Evolutionary conservation across 2,888 invertebrate species (phyloP).

Genomic region (Chymomyza caudatula): DNA sequence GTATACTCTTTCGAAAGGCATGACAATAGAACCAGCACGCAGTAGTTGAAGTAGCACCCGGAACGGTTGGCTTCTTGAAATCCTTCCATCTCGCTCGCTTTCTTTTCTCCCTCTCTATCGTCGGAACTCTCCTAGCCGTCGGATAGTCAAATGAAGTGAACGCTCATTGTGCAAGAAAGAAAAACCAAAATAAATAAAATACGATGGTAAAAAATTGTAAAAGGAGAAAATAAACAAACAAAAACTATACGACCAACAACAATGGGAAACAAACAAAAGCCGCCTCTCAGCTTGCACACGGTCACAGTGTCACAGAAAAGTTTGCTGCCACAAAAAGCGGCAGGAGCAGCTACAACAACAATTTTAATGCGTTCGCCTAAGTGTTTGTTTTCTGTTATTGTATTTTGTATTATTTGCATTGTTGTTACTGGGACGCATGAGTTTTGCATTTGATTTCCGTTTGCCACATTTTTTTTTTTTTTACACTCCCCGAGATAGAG

Average conservation of each 20-base stretch:
- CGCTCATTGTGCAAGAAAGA: conserved; percentile 29
- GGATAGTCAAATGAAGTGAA: conserved; percentile 69
- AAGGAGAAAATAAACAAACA: conserved; percentile 28
- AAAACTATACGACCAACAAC: conserved; percentile 43
- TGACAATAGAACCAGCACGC: neutral
- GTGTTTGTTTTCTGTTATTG: conserved; percentile 23
- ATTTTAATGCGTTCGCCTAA: conserved; percentile 66
- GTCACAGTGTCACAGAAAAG: conserved; percentile 62
- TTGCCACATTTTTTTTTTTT: conserved; percentile 48
- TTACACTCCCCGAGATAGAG: no score
- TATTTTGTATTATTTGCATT: conserved; percentile 17
- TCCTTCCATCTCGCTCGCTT: neutral
- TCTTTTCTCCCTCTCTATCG: neutral
- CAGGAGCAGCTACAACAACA: neutral
- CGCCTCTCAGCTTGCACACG: conserved; percentile 46
- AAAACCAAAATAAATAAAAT: neutral
- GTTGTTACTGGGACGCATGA: conserved; percentile 53
- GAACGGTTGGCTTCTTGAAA: conserved; percentile 11
- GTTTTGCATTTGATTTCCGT: conserved; percentile 73
- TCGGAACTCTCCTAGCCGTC: neutral
- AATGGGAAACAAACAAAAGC: conserved; percentile 61
- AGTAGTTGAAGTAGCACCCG: conserved; percentile 18
- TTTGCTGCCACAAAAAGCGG: conserved; percentile 37
- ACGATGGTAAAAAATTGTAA: conserved; percentile 1
- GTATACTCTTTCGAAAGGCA: no score